Base-by-base conservation (phyloP, 1,140 invertebrate species). In the Aphaenogaster rudis region DNA sequence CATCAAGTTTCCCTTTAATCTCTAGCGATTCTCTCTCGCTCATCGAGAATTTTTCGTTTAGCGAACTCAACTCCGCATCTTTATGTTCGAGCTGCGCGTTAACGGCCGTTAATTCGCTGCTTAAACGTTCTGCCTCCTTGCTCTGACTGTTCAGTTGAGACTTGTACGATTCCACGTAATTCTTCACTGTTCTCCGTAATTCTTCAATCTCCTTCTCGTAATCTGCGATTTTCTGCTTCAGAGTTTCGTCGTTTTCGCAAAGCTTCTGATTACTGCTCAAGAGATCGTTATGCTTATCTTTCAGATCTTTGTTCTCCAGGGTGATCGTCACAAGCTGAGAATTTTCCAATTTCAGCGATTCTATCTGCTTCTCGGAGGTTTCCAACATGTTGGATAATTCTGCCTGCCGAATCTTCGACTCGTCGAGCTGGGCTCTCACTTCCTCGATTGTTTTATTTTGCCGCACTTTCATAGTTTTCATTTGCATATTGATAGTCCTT, bases 371-470 rank as follows among this genome's bases (percentile, higher is more conserved):
- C 17, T 81, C 54, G 9, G 21, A 81, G 8, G 33, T 59, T 71
- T 89, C 64, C 54, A 91, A 82, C 45, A n/a, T 17, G 39, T 28
- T 57, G 7, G 88, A 36, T 9, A 92, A 42, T 78, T 90, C 66
- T 36, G 66, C n/a, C 66, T 93, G 88, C 80, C 81, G 72, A 57
- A 64, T 61, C 45, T 84, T 81, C n/a, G 93, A 57, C 63, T 90
- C 91, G 61, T 84, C 42, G 28, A 88, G 42, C 76, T 91, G 57
- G 9, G 74, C 66, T 50, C 86, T 90, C 79, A 93, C 74, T 45
- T 93, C 89, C 59, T 95, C 91, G 54, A 94, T 90, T 21, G 86
- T 90, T 69, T 91, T 80, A 77, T 88, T 87, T 11, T 94, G 91
- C 74, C 92, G 90, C 33, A 91, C 86, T 66, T 90, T 91, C 9